Evolutionary conservation across 2,797 vertebrate species (phyloP), one percentile per base, ranked within the genome.

Genomic region (Sebastes alutus): DNA sequence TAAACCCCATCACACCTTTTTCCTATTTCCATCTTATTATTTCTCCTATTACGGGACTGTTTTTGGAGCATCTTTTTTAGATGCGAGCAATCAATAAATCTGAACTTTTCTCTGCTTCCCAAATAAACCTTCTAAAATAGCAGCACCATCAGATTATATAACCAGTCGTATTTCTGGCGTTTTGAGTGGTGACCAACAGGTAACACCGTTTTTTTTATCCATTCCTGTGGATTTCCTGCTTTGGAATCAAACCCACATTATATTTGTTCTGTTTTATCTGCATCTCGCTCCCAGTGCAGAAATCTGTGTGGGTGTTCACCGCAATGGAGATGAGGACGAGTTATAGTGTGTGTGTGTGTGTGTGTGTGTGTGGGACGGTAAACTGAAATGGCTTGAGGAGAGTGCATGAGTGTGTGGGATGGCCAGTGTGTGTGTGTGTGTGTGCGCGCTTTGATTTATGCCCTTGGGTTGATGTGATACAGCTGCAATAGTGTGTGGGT

Each of bases 281-380:
- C 77, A 84, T 89, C 89, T 92, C 75, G 33, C 85, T 85, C 72
- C 76, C 54, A 33, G 75, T 77, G 64, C 88, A 79, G 80, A 87
- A 83, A 88, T 89, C 88, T 93, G 92, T 88, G 90, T 94, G 82
- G 90, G 90, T 77, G 89, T 92, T 82, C 68, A 69, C 88, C 79
- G 90, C 90, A 89, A 90, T 88, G 77, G 85, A 91, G 87, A 91
- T 74, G 92, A 90, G 90, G 87, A 91, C 68, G 75, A 85, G 79
- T 81, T 90, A 70, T 81, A 61, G 70, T 83, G 83, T 75, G 83
- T 56, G 75, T 82, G 68, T 77, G 64, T 76, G 78, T 75, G 29
- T 29, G 29, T 30, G 29, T 80, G 83, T 78, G 84, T 73, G 84
- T 13, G 35, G 82, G 85, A 77, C 35, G 73, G 72, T 71, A 72